phyloP scores from a whole-genome alignment of 2,113 vertebrate species.

The Petaurus breviceps region DNA sequence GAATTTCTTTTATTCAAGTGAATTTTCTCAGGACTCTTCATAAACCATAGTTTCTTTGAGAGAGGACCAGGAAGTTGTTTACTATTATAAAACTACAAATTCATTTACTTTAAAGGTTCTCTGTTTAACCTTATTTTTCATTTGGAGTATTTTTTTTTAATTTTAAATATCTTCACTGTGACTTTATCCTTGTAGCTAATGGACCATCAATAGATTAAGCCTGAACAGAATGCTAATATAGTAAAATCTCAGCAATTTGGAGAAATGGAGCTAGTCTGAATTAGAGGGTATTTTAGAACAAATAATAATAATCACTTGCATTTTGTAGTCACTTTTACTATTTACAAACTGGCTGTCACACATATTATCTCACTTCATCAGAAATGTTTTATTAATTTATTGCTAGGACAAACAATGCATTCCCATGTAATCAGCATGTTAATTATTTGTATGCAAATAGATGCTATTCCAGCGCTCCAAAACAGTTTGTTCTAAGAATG shows the following conservation, averaged over 20 bases:
- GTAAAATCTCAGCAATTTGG: not conserved
- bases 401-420: not conserved
- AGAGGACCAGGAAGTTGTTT: not conserved
- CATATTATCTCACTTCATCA: not conserved
- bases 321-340: not conserved
- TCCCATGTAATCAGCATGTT: not conserved
- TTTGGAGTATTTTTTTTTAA: not conserved
- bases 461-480: not conserved
- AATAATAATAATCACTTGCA: not conserved
- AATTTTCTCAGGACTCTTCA: not conserved
- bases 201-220: not conserved
- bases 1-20: not conserved
- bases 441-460: not conserved
- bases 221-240: not conserved
- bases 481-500: not conserved
- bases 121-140: not conserved
- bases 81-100: not conserved
- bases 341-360: not conserved
- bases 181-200: not conserved
- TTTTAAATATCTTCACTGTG: not conserved
- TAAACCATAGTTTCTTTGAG: not conserved
- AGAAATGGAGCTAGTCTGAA: constrained; percentile 1
- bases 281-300: not conserved
- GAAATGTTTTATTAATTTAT: not conserved
- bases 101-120: not conserved